Evolutionary conservation across 2,113 vertebrate species (phyloP).

Genomic region (Eulacestoma nigropectus): DNA sequence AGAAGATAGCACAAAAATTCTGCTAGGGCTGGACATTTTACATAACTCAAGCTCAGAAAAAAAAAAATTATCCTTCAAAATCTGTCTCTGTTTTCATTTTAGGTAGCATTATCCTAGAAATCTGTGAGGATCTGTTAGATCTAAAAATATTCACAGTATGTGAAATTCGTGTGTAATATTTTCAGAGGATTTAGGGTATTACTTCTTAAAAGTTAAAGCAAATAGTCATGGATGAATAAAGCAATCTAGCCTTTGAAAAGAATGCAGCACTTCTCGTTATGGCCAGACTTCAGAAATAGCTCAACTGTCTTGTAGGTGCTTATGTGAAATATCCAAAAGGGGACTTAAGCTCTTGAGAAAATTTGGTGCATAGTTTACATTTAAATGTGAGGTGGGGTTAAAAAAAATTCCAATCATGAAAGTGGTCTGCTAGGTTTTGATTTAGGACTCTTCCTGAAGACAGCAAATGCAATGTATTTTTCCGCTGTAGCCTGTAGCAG

Average conservation of each 20-base stretch:
- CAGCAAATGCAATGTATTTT: neutral
- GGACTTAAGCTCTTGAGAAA: neutral
- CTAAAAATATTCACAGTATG: neutral
- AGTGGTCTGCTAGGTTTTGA: neutral
- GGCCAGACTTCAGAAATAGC: neutral
- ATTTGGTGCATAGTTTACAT: neutral
- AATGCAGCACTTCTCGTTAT: neutral
- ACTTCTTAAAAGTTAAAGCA: neutral
- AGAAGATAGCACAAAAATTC: neutral
- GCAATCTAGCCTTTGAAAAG: neutral
- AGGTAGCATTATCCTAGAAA: neutral
- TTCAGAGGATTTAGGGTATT: neutral
- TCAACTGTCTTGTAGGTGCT: neutral
- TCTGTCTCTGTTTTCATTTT: neutral
- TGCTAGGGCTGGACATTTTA: neutral
- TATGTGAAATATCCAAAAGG: neutral
- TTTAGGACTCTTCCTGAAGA: neutral
- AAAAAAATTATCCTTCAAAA: neutral
- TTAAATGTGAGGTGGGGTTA: neutral
- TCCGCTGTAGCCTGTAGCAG: neutral
- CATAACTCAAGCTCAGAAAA: neutral
- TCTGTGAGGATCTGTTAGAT: neutral
- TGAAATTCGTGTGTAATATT: neutral
- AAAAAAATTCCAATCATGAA: neutral
- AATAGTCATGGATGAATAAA: neutral